These are phyloP conservation scores for Caranx ignobilis DNA, from an alignment of 2,113 vertebrate genomes.

Conservation along the genomic window DNA sequence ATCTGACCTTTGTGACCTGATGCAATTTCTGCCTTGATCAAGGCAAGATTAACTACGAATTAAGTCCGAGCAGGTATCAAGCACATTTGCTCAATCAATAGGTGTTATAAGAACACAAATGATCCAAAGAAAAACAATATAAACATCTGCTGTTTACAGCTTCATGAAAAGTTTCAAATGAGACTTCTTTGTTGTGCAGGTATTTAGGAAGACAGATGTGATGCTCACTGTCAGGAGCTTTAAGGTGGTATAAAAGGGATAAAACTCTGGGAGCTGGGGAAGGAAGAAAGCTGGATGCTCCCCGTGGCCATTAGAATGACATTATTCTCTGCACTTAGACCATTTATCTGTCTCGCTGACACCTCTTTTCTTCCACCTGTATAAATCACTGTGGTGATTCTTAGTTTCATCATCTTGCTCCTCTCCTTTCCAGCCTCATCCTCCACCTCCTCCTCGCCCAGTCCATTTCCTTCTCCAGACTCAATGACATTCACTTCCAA, in stretches of 20 bases:
- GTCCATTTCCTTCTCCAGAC: constrained; percentile 11
- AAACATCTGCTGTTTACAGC: not conserved
- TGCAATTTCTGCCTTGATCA: too few relatives aligned
- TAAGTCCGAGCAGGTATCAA: not conserved
- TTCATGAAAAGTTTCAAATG: not conserved
- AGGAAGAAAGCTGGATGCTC: not conserved
- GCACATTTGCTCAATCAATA: too few relatives aligned
- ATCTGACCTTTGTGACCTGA: too few relatives aligned
- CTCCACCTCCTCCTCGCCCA: not conserved
- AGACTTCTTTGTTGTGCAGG: not conserved
- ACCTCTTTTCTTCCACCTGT: not conserved
- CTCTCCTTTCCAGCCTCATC: not conserved
- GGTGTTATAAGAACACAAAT: too few relatives aligned
- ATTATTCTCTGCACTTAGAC: constrained; percentile 13
- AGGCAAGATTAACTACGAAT: not conserved
- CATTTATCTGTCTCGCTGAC: constrained; percentile 27
- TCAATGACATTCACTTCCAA: not conserved
- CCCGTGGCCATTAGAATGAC: constrained; percentile 5
- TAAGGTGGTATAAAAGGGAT: not conserved
- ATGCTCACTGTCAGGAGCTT: not conserved
- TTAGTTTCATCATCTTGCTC: constrained; percentile 31
- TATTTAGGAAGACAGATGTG: not conserved
- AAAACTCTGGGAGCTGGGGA: not conserved
- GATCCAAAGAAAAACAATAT: not conserved
- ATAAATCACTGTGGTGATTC: constrained; percentile 12